Conservation (phyloP, 1,140 invertebrate genomes). For the Magallana gigas region DNA sequence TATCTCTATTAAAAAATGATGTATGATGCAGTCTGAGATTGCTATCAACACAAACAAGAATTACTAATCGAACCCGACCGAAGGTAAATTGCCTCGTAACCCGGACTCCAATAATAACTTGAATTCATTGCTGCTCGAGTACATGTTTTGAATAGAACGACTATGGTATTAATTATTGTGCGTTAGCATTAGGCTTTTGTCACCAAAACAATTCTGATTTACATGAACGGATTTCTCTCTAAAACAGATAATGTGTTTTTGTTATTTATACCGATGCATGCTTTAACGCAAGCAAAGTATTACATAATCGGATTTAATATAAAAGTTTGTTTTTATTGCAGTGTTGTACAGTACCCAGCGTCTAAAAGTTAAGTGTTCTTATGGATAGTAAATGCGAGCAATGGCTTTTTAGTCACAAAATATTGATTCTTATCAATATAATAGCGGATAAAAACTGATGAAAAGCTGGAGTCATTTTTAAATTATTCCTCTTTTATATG, state of each 20-base stretch:
- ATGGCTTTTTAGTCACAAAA: conserved; percentile 12
- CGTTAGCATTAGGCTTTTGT: too few species aligned
- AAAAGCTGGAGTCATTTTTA: conserved; percentile 3
- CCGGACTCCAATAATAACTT: background rate
- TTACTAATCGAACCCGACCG: background rate
- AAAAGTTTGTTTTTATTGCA: background rate
- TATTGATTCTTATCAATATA: conserved; percentile 15
- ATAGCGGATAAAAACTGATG: conserved; percentile 9
- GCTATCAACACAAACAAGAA: background rate
- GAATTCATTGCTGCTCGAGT: background rate
- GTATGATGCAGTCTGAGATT: background rate
- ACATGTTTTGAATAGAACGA: too few species aligned
- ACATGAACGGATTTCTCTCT: too few species aligned
- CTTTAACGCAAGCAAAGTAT: background rate
- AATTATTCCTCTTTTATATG: conserved; percentile 10
- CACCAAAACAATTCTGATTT: too few species aligned
- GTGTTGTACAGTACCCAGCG: background rate
- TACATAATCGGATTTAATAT: conserved; percentile 14
- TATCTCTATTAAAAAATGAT: background rate
- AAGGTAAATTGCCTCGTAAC: background rate
- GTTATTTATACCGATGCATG: background rate
- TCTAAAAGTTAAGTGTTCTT: background rate
- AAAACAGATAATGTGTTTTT: too few species aligned
- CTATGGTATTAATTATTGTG: too few species aligned
- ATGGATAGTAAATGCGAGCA: background rate